phyloP scores from a whole-genome alignment of 2,888 invertebrate species.

The Pantelozetes paolii region DNA sequence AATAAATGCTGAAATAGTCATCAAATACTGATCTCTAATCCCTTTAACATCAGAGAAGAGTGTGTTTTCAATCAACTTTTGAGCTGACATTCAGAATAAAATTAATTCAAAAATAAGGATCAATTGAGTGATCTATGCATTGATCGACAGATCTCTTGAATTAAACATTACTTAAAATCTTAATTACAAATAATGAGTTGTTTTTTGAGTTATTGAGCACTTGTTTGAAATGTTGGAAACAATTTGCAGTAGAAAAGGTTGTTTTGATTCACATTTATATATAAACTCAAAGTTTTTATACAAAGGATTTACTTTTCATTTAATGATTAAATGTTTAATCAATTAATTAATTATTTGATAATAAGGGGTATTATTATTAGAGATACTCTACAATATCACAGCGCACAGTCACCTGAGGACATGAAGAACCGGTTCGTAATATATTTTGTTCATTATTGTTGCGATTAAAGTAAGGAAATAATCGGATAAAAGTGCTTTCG shows the following conservation, averaged over 20 bases:
- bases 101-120: background rate
- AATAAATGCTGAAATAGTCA: conserved; percentile 22
- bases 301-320: background rate
- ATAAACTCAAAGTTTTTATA: background rate
- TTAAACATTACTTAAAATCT: background rate
- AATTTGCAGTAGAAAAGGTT: too few species aligned
- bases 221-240: too few species aligned
- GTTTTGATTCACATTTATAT: too few species aligned
- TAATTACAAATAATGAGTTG: background rate
- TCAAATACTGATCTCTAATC: background rate
- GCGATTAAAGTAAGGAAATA: conserved; percentile 26
- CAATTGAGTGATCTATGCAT: background rate
- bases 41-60: conserved; percentile 22
- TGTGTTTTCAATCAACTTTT: background rate
- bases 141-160: background rate
- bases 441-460: conserved; percentile 31
- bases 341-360: background rate
- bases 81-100: background rate
- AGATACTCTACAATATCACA: conserved; percentile 93
- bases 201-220: background rate
- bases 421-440: conserved; percentile 58
- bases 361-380: conserved; percentile 52
- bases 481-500: conserved; percentile 24
- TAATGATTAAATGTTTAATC: background rate
- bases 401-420: conserved; percentile 89